Base-by-base conservation (phyloP, 2,888 invertebrate genomes). In the Campopleginae sp. region DNA sequence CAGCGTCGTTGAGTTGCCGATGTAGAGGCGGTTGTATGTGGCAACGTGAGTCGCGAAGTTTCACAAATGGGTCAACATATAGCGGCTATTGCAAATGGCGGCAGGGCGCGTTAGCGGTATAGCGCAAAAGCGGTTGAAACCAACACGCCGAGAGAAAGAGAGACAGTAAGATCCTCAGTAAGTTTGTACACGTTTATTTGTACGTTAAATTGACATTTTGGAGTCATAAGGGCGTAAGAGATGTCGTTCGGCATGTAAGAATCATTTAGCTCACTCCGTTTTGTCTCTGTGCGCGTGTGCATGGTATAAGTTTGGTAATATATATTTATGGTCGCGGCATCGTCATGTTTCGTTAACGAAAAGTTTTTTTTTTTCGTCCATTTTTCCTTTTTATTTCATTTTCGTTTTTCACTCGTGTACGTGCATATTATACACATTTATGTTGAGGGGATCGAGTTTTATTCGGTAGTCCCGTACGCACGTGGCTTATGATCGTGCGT, bases 21-120 rank as follows among this genome's bases (percentile, higher is more conserved):
- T 68, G 46, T 79, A 65, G 44, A 74, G 80, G 58, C 58, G 58
- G 58, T 27, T 27, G 58, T 58, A 63, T 71, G 82, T 79, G 89
- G 90, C 88, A 91, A 91, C 88, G 66, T 31, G 89, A 89, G 88
- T 89, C 90, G 89, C 87, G 87, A 88, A 90, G 91, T 92, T 92
- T 92, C 92, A 92, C 92, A 92, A 92, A 92, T 92, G 89, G 92
- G 92, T 92, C 92, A 92, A 88, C 89, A 51, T 68, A 54, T 68
- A 80, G 74, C 44, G 48, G 65, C 66, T 58, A 80, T 44, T 78
- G 78, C 65, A 75, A 80, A 74, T 88, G 86, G 88, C 82, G 76
- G 78, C 83, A 51, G 68, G 75, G 54, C 63, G 79, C 79, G 19
- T n/a, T 27, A 46, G 38, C 38, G 65, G 80, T 66, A 76, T 58